phyloP scores from a whole-genome alignment of 2,113 vertebrate species.

The Gopherus evgoodei region DNA sequence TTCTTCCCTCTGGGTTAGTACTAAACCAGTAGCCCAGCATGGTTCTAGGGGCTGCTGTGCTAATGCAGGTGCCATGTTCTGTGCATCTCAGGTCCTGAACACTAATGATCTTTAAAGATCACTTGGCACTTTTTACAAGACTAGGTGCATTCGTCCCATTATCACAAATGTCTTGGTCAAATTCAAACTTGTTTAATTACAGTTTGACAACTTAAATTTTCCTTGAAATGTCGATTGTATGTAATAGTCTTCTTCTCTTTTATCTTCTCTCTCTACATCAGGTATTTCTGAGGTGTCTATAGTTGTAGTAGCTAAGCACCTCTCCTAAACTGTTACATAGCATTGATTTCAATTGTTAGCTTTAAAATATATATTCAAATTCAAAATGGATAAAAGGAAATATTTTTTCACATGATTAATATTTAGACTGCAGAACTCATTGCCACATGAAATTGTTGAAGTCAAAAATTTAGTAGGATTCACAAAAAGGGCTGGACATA shows the following conservation, averaged over 20 bases:
- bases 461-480: accelerated
- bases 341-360: not conserved
- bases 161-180: not conserved
- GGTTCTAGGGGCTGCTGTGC: not conserved
- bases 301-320: not conserved
- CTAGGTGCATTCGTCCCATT: not conserved
- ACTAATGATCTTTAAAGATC: not conserved
- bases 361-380: accelerated
- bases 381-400: not conserved
- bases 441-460: accelerated
- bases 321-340: not conserved
- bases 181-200: not conserved
- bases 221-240: not conserved
- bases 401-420: not conserved
- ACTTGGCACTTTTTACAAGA: not conserved
- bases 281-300: not conserved
- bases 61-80: not conserved
- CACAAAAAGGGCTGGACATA: not conserved
- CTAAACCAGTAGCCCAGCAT: not conserved
- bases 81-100: accelerated
- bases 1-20: not conserved
- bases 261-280: not conserved
- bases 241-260: not conserved
- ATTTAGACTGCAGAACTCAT: not conserved
- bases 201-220: not conserved